Base-by-base conservation (phyloP, 2,888 invertebrate genomes). In the Drosophila dives region DNA sequence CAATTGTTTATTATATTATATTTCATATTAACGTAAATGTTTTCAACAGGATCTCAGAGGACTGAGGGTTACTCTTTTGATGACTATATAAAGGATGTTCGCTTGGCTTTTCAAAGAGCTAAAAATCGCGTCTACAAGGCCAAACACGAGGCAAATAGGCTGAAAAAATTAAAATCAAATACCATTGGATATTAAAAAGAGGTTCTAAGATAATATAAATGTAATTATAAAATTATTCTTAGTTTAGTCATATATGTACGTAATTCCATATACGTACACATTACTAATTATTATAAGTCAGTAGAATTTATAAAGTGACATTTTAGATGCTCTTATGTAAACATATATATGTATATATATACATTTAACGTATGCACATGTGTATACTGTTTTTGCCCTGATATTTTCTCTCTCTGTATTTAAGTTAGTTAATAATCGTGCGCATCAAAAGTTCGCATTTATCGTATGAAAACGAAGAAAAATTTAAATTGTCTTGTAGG, bases 91-190 rank as follows among this genome's bases (percentile, higher is more conserved):
- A 56, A 42, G 40, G 42, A 56, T 23, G 42, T 56, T 23, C 42
- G 56, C 20, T 20, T 42, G 20, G 56, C 56, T 4, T 56, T 56
- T 56, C 32, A 40, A 15, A 42, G 40, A 56, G 32, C 56, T 3
- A 56, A 56, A 20, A 56, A 56, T 33, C 56, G 56, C 15, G 56
- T 56, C 32, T 56, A 56, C 15, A 56, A 56, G 15, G 56, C 56
- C 17, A 56, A 56, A 32, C 40, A 40, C 20, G 55, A 56, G 29
- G 40, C 40, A 29, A 56, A 56, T n/a, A 56, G 40, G 56, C 40
- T 40, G 3, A 56, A 56, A 29, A 40, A 15, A 23, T n/a, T n/a
- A 4, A 17, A 23, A 8, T n/a, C 8, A 23, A 23, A 17, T n/a
- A 38, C 12, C 11, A 7, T 38, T 54, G 17, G 17, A 6, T 26